Conservation (phyloP, 2,888 invertebrate genomes). For the Eudemis profundana region DNA sequence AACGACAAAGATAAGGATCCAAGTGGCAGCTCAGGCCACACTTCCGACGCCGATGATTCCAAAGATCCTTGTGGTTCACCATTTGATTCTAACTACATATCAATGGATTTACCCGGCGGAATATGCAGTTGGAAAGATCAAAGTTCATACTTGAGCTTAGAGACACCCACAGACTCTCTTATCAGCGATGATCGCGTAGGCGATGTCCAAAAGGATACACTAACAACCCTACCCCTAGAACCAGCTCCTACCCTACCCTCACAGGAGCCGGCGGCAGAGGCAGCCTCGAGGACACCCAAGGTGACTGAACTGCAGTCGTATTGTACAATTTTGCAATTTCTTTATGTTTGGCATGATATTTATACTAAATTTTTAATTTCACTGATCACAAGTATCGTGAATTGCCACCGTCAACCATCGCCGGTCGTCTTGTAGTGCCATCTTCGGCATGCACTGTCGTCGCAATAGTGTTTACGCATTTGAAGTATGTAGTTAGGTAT, state of each 20-base stretch:
- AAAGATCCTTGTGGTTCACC: conserved; percentile 66
- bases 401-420: conserved; percentile 68
- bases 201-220: conserved; percentile 79
- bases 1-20: conserved; percentile 87
- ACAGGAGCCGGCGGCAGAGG: conserved; percentile 72
- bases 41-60: conserved; percentile 72
- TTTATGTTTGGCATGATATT: conserved; percentile 84
- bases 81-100: conserved; percentile 86
- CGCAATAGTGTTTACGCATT: conserved; percentile 63
- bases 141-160: conserved; percentile 90
- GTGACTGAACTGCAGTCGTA: conserved; percentile 83
- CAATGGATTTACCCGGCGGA: conserved; percentile 91
- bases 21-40: conserved; percentile 85
- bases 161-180: conserved; percentile 71
- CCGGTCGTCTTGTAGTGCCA: conserved; percentile 84
- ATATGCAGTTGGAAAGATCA: conserved; percentile 93
- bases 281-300: conserved; percentile 74
- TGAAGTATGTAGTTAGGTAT: conserved; percentile 57
- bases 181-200: conserved; percentile 56
- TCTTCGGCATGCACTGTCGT: conserved; percentile 70
- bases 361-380: conserved; percentile 80
- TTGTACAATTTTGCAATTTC: conserved; percentile 80
- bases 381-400: conserved; percentile 76
- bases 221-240: conserved; percentile 77
- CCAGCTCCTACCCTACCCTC: conserved; percentile 74